Evolutionary conservation across 2,113 vertebrate genomes (phyloP).

Genomic region (Chionodraco myersi): DNA sequence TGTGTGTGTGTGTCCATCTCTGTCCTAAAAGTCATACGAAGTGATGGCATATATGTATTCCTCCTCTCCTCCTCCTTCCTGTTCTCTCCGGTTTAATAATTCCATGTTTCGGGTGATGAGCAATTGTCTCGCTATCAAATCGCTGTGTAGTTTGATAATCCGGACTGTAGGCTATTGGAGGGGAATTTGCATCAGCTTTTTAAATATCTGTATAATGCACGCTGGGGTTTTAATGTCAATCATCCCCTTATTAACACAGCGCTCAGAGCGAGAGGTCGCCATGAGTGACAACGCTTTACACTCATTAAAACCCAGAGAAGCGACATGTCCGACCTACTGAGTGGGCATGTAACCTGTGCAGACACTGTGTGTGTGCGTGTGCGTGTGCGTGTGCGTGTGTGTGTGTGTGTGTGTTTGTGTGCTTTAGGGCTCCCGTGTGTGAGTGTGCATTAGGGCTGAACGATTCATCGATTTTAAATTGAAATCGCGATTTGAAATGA

Average conservation of each 20-base stretch:
- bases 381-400: constrained; percentile 9
- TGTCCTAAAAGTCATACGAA: too few species aligned
- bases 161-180: constrained; percentile 71
- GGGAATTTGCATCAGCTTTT: constrained; percentile 26
- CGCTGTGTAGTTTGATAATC: constrained; percentile 75
- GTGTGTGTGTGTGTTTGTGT: constrained; percentile 54
- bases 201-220: constrained; percentile 68
- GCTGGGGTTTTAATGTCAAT: constrained; percentile 80
- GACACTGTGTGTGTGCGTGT: constrained; percentile 30
- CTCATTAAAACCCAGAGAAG: constrained; percentile 47
- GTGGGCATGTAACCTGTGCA: constrained; percentile 53
- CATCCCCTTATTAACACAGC: constrained; percentile 71
- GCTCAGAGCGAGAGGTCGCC: constrained; percentile 66
- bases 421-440: too few species aligned
- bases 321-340: constrained; percentile 51
- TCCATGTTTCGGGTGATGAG: constrained; percentile 66
- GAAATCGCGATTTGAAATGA: too few species aligned
- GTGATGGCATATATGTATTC: too few species aligned
- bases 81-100: constrained; percentile 66
- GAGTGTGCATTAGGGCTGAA: too few species aligned
- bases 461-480: too few species aligned
- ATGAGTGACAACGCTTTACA: constrained; percentile 72
- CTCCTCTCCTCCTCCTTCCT: constrained; percentile 6
- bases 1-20: too few species aligned
- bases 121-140: constrained; percentile 71